Percentiles rank a stretch among this genome's conserved stretches.
Evolutionary conservation across 2,888 invertebrate species (phyloP).

Genomic region (Caenorhabditis becei): DNA sequence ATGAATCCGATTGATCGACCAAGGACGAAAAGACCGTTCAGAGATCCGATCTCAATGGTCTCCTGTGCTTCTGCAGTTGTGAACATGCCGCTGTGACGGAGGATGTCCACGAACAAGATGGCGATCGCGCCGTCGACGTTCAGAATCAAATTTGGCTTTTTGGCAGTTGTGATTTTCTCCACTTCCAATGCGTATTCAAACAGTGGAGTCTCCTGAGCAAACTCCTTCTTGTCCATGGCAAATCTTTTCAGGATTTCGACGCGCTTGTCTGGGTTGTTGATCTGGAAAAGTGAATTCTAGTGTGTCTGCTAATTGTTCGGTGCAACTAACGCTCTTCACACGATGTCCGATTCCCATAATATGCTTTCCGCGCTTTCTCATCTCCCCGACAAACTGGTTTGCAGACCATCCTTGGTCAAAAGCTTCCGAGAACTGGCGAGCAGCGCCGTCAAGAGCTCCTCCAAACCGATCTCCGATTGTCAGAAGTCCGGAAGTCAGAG

Average conservation of each 20-base stretch:
- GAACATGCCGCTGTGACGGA: constrained; percentile 86
- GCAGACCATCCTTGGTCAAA: constrained; percentile 89
- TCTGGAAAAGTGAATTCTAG: constrained; percentile 82
- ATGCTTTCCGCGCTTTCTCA: constrained; percentile 95
- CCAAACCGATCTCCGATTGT: constrained; percentile 97
- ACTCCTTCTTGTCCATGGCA: constrained; percentile 90
- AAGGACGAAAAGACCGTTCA: constrained; percentile 97
- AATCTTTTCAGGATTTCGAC: constrained; percentile 96
- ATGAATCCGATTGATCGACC: constrained; percentile 99
- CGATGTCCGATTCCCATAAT: constrained; percentile 99
- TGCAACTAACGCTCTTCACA: constrained; percentile 86
- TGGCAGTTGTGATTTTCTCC: constrained; percentile 98
- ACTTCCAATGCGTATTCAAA: constrained; percentile 96
- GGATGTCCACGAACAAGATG: constrained; percentile 96
- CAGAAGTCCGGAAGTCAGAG: constrained; percentile 94
- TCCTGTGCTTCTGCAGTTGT: constrained; percentile 94
- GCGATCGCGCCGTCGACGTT: constrained; percentile 99
- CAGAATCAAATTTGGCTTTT: constrained; percentile 99
- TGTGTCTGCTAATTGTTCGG: background rate
- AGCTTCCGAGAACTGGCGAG: constrained; percentile 96
- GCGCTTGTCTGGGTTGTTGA: constrained; percentile 98
- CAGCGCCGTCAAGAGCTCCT: constrained; percentile 98
- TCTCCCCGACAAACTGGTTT: constrained; percentile 98
- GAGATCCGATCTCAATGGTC: constrained; percentile 96
- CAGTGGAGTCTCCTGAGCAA: constrained; percentile 90